A percentile compares a stretch with the other conserved stretches of the same genome.
Evolutionary conservation across 2,888 invertebrate species (phyloP).

Genomic region (Lydus trimaculatus): DNA sequence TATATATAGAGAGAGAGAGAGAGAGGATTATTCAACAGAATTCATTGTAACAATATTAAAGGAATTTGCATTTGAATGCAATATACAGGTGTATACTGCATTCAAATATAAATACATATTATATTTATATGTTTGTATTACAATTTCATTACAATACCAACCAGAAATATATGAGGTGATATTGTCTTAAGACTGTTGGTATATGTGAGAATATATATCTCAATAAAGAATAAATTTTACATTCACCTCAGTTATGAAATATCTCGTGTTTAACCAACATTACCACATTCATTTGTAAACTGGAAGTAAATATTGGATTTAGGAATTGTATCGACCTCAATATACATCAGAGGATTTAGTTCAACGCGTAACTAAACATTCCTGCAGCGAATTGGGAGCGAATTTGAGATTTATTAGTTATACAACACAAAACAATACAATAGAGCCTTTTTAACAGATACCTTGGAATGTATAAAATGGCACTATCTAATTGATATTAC

Average conservation of each 20-base stretch:
- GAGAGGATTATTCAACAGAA: constrained; percentile 12
- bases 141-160: constrained; percentile 16
- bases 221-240: neutral
- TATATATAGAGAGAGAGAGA: too few species aligned
- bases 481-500: too few species aligned
- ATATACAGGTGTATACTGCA: constrained; percentile 5
- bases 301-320: constrained; percentile 14
- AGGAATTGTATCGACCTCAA: too few species aligned
- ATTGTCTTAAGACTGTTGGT: constrained; percentile 23
- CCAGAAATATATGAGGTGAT: constrained; percentile 18
- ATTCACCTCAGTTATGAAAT: neutral
- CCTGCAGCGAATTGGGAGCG: too few species aligned
- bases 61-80: constrained; percentile 33
- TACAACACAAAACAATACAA: too few species aligned
- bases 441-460: too few species aligned
- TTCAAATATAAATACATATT: too few species aligned
- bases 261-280: neutral
- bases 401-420: too few species aligned
- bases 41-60: constrained; percentile 28
- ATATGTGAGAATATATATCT: constrained; percentile 15
- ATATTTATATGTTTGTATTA: neutral
- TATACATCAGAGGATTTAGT: too few species aligned
- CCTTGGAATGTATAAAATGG: too few species aligned
- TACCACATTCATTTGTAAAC: neutral
- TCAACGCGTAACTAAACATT: too few species aligned